Evolutionary conservation across 2,113 vertebrate species (phyloP).

Genomic region (Trochalopteron elliotii): DNA sequence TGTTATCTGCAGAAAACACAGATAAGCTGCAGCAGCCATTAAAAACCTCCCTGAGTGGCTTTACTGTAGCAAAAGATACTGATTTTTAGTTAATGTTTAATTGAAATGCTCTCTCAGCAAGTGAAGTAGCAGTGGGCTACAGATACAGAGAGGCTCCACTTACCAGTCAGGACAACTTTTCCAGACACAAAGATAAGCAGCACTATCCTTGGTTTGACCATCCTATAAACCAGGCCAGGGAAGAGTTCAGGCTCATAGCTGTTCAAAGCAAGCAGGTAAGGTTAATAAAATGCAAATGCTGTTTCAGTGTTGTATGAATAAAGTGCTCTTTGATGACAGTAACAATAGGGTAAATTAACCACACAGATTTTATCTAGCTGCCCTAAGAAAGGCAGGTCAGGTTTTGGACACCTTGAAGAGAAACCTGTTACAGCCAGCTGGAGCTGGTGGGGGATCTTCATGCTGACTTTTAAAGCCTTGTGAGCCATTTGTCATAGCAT

Average conservation of each 20-base stretch:
- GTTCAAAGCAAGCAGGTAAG: conserved; percentile 36
- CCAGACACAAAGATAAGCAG: conserved; percentile 97
- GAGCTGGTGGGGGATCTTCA: background rate
- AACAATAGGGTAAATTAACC: background rate
- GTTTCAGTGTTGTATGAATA: background rate
- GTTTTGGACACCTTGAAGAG: background rate
- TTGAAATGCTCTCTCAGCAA: background rate
- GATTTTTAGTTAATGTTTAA: background rate
- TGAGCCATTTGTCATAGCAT: background rate
- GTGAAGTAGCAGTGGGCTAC: background rate
- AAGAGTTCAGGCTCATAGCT: conserved; percentile 98
- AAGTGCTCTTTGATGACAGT: background rate
- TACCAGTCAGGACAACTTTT: conserved; percentile 96
- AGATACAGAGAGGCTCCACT: background rate
- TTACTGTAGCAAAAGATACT: background rate
- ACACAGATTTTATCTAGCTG: background rate
- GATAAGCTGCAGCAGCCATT: background rate
- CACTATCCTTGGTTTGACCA: conserved; percentile 96
- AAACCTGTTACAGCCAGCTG: background rate
- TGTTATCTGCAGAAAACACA: background rate
- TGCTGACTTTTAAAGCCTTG: background rate
- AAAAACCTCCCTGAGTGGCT: background rate
- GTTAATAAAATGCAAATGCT: background rate
- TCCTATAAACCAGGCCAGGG: conserved; percentile 95
- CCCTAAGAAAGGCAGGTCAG: background rate